Evolutionary conservation across 2,888 invertebrate genomes (phyloP), one percentile per base, ranked within the genome.

Genomic region (Agriopis marginaria): DNA sequence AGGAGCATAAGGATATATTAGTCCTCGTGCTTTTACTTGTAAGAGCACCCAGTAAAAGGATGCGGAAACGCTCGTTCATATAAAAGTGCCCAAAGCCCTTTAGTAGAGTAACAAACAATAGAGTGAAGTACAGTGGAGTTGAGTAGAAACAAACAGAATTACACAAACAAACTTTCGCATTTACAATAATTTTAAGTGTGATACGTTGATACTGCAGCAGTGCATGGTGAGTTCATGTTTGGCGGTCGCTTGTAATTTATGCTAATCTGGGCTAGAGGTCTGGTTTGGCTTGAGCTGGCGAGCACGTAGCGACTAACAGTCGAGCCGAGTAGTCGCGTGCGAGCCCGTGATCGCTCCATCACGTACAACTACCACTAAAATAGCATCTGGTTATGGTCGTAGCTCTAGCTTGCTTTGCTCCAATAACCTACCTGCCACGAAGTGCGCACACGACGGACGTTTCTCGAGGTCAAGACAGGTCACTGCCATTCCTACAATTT

Each of bases 241-340:
- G 49, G 51, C 32, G n/a, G 49, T 12, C 51, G 14, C n/a, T 40
- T 53, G 62, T 58, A 42, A 66, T 66, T 66, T 61, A 55, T 39
- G 54, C 49, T 68, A 65, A 56, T 54, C 65, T 65, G 42, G 32
- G 66, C 11, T 53, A 56, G 54, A 61, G 63, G 70, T 68, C 66
- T 62, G 58, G 65, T 62, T 63, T 59, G 60, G 23, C 49, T 60
- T 53, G 51, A 58, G 59, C 79, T 85, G 89, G 88, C 88, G 75
- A 76, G 76, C 58, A 77, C 79, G 83, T 62, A 53, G 61, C 58
- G 62, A n/a, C 53, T 47, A 82, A 85, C 81, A 77, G 83, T 77
- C 86, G 83, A 62, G 68, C 84, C 80, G 87, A 76, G 75, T 86
- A 84, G 90, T 87, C 86, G 89, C 84, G 86, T 84, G 89, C 82